These are phyloP conservation scores for Eudemis profundana DNA, from an alignment of 2,888 invertebrate species.

Conservation along the genomic window DNA sequence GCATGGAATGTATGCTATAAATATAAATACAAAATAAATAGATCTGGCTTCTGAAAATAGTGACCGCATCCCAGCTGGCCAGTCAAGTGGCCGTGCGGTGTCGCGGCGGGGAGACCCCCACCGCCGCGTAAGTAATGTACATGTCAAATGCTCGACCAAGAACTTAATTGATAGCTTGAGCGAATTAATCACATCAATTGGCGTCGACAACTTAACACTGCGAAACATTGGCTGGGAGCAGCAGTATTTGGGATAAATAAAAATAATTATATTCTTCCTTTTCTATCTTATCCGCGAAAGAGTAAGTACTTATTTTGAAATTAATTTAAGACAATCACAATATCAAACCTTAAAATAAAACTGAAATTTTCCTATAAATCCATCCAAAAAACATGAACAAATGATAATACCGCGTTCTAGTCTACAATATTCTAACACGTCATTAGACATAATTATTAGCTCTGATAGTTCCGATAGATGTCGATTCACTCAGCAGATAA, in stretches of 20 bases:
- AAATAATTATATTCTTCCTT: conserved; percentile 52
- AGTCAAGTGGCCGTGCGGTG: not conserved
- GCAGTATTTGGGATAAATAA: conserved; percentile 3
- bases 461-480: conserved; percentile 18
- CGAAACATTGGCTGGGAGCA: not conserved
- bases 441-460: conserved; percentile 32
- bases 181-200: conserved; percentile 8
- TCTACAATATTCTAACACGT: conserved; percentile 38
- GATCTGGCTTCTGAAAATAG: conserved; percentile 36
- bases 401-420: conserved; percentile 28
- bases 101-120: not conserved
- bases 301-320: conserved; percentile 59
- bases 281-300: conserved; percentile 63
- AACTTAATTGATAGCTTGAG: conserved; percentile 1
- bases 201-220: not conserved
- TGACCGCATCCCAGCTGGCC: conserved; percentile 14
- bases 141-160: not conserved
- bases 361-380: conserved; percentile 40
- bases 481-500: conserved; percentile 16
- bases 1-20: conserved; percentile 40
- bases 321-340: conserved; percentile 66
- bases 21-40: conserved; percentile 41
- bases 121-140: not conserved
- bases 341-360: conserved; percentile 73
- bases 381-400: conserved; percentile 26